Conservation (phyloP, 2,113 vertebrate species). For the Piaya cayana region DNA sequence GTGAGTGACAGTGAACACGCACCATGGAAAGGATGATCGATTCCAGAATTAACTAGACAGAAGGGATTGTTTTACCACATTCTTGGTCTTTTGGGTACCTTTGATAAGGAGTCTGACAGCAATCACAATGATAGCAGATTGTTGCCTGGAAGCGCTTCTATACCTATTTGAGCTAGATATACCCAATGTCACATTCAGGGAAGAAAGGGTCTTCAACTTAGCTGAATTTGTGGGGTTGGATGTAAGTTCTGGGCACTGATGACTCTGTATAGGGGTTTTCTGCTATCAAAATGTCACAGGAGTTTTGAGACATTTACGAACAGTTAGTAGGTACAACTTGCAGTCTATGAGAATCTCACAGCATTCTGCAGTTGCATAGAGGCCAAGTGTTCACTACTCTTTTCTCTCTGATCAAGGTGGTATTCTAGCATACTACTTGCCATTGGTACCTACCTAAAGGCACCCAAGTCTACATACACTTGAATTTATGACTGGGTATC, state of each 20-base stretch:
- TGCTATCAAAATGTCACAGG: neutral
- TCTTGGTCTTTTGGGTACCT: neutral
- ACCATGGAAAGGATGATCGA: neutral
- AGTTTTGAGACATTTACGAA: neutral
- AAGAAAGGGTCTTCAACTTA: neutral
- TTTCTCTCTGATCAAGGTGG: neutral
- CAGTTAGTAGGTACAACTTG: neutral
- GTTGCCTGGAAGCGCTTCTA: neutral
- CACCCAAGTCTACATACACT: neutral
- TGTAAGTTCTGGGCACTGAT: neutral
- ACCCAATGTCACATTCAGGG: neutral
- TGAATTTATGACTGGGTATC: neutral
- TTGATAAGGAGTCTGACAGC: neutral
- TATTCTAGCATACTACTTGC: neutral
- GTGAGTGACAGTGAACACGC: neutral
- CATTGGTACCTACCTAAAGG: neutral
- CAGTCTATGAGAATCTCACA: neutral
- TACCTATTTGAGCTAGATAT: neutral
- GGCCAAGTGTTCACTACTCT: rapidly evolving
- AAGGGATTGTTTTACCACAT: neutral
- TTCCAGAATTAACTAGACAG: neutral
- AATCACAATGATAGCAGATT: neutral
- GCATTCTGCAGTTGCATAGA: neutral
- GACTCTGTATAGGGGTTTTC: neutral
- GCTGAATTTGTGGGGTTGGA: neutral